Evolutionary conservation across 2,113 vertebrate species (phyloP), one percentile per base, ranked within the genome.

Genomic region (Polypterus bichir): DNA sequence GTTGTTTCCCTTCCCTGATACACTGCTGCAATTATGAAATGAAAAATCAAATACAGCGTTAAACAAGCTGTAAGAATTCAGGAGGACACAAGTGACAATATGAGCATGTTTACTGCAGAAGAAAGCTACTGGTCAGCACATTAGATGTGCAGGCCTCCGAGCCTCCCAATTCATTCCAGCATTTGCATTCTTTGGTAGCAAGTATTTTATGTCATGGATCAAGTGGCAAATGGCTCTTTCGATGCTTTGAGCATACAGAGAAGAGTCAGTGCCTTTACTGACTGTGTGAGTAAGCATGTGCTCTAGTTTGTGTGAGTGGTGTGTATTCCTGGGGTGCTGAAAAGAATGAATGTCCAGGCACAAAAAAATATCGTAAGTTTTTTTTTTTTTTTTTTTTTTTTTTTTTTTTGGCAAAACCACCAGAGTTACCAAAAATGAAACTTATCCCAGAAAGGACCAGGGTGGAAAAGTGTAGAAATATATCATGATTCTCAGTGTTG

Each of bases 101-200:
- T 1, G 27, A 27, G 27, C 27, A 27, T 27, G 27, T 27, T 27
- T 27, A 27, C 27, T 27, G 27, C 27, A 27, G 27, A 27, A 2
- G 1, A 27, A 27, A 27, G 27, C 27, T 27, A 27, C 27, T 27
- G 27, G 27, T 27, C 27, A 27, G 27, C 27, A 27, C 27, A 27
- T 27, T 27, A 27, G 27, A 27, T 27, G 27, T 44, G 51, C 63
- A 47, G 57, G 57, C 44, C 44, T 5, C 11, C 48, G 47, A 27
- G 63, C 59, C 60, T 7, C 9, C 47, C 47, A 27, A 7, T 52
- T 64, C 66, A 68, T 79, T 61, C 74, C 73, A 65, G 73, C 76
- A 75, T 65, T 71, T 62, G 64, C 61, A 57, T 51, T 53, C 71
- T 59, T 63, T 71, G 54, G 66, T 71, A 74, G 69, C 69, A 66